Base-by-base conservation (phyloP, 2,797 vertebrate species). In the Pteropus rufus region DNA sequence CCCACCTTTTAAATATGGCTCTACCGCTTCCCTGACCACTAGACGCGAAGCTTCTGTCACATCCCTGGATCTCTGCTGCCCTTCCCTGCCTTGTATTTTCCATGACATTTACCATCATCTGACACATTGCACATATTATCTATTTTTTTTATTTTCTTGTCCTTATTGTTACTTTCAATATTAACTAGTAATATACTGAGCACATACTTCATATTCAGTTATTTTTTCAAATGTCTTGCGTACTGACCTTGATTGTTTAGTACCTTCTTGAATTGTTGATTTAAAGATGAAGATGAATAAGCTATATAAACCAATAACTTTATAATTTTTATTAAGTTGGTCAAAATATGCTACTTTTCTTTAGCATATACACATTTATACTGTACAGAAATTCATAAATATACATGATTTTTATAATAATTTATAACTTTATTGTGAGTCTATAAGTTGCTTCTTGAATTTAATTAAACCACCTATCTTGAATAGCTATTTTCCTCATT, bases 391-490 rank as follows among this genome's bases (percentile, higher is more conserved):
- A 94, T 82, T 60, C 69, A 92, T 56, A n/a, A 58, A 52, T 54
- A 87, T 4, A 76, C 2, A 77, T n/a, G 15, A 29, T 29, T 70
- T 76, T 67, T 75, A 26, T 69, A 96, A 95, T 77, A 89, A 86
- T 52, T 81, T 41, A 16, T 72, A 69, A 87, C 69, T 79, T 86
- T 85, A 92, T 83, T 93, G 52, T 73, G 12, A 54, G 9, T 93
- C 44, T 52, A 34, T 69, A 97, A 58, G 5, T 75, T 65, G 9
- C 60, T 92, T n/a, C 44, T 64, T 82, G 31, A 86, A 64, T 81
- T 88, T 89, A 91, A 92, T 84, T 56, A 91, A 85, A 64, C 39
- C 56, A 85, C 84, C 46, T 62, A 49, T 69, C 75, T 80, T 84
- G n/a, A 93, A 79, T 52, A 75, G 4, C 31, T 75, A 34, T 65